These are phyloP conservation scores for Margarornis squamiger DNA, from an alignment of 2,797 vertebrate genomes.

Conservation along the genomic window DNA sequence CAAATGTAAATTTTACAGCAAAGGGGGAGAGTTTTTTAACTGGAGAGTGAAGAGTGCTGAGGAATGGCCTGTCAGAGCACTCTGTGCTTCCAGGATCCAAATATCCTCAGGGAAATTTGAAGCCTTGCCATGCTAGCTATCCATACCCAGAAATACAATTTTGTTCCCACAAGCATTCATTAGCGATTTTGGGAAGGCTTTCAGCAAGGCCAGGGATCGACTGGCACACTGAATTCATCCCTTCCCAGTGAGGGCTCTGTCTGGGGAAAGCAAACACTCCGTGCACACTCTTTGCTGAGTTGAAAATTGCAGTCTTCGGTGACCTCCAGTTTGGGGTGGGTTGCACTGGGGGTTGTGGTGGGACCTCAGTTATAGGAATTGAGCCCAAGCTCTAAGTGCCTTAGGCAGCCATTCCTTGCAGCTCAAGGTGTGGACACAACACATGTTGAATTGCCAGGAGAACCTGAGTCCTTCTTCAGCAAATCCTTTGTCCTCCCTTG, in stretches of 20 bases:
- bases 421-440: background rate
- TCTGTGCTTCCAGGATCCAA: background rate
- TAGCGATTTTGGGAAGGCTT: background rate
- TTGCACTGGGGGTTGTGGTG: background rate
- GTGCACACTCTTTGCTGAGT: background rate
- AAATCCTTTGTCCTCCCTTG: background rate
- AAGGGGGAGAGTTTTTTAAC: background rate
- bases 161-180: slow-evolving; percentile 1
- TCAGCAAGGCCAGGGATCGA: background rate
- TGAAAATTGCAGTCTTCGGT: background rate
- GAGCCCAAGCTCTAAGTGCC: background rate
- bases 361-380: background rate
- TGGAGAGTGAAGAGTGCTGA: background rate
- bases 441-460: background rate
- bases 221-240: background rate
- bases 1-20: background rate
- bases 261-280: background rate
- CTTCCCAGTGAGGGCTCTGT: background rate
- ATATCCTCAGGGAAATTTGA: background rate
- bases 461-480: background rate
- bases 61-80: background rate
- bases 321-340: background rate
- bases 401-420: background rate
- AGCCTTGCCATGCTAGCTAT: background rate
- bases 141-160: slow-evolving; percentile 31